Conservation (phyloP, 30 jellyfish, hydroid and myxozoan genomes). For the Aurelia sp. region DNA sequence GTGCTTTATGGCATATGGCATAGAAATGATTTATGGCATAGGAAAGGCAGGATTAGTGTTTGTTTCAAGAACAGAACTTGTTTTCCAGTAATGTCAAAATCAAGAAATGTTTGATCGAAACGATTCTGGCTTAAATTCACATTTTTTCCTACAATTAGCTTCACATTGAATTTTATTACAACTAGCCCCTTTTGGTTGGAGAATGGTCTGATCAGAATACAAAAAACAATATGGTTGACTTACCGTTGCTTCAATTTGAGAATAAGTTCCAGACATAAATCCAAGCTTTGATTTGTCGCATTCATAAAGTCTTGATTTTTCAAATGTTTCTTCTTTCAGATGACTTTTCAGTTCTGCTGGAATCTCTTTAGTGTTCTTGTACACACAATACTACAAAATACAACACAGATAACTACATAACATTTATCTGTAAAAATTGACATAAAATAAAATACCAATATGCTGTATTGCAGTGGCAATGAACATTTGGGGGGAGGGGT, state of each 20-base stretch:
- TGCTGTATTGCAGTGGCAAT: background rate
- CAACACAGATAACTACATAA: background rate
- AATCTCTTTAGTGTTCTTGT: slow-evolving; percentile 79
- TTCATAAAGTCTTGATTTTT: slow-evolving; percentile 87
- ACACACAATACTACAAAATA: slow-evolving; percentile 64
- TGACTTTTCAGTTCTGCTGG: slow-evolving; percentile 77
- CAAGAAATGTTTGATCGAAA: too few relatives aligned
- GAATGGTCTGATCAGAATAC: background rate
- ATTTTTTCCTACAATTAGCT: too few relatives aligned
- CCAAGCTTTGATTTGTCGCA: slow-evolving; percentile 88
- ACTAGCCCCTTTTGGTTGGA: too few relatives aligned
- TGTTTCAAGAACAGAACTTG: too few relatives aligned
- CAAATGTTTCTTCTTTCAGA: slow-evolving; percentile 81
- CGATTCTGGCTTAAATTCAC: too few relatives aligned
- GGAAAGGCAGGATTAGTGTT: too few relatives aligned
- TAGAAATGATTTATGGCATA: too few relatives aligned
- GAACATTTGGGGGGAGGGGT: too few relatives aligned
- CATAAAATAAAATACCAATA: background rate
- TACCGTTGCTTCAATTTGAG: slow-evolving; percentile 94
- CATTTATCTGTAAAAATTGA: background rate
- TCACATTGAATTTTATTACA: too few relatives aligned
- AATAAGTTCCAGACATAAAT: slow-evolving; percentile 64
- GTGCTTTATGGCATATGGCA: too few relatives aligned
- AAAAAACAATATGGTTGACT: background rate
- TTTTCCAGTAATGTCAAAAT: too few relatives aligned